phyloP scores from a whole-genome alignment of 2,113 vertebrate species.

The Ictalurus furcatus region DNA sequence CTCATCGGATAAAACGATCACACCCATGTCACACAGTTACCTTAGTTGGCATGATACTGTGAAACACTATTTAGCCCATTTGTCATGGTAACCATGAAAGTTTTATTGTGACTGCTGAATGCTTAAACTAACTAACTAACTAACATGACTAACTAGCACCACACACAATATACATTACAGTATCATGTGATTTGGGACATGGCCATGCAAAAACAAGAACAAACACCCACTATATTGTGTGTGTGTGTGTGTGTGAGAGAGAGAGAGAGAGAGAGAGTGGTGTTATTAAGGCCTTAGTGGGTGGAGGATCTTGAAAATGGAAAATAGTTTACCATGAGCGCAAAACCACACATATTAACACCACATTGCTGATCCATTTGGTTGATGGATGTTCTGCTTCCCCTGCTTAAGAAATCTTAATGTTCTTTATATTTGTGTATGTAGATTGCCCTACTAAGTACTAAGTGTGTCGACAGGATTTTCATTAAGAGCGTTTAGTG shows the following conservation, averaged over 20 bases:
- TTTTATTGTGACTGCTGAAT: too few relatives aligned
- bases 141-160: too few relatives aligned
- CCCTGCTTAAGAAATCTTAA: not conserved
- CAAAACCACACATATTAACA: not conserved
- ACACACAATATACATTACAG: too few relatives aligned
- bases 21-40: not conserved
- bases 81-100: too few relatives aligned
- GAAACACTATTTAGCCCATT: too few relatives aligned
- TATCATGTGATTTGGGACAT: too few relatives aligned
- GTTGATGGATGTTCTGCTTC: not conserved
- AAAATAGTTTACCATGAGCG: not conserved
- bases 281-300: not conserved
- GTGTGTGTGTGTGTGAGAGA: too few relatives aligned
- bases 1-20: not conserved
- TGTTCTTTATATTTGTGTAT: not conserved
- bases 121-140: too few relatives aligned
- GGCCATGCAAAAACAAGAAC: too few relatives aligned
- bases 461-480: not conserved
- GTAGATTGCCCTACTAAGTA: not conserved
- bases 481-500: not conserved
- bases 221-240: too few relatives aligned
- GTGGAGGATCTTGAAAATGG: not conserved
- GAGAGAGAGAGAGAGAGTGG: too few relatives aligned
- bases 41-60: too few relatives aligned
- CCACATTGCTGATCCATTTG: not conserved